Percentiles rank a stretch among this genome's conserved stretches.
Conservation (phyloP, 2,888 invertebrate species). For the Phymatocera aterrima region DNA sequence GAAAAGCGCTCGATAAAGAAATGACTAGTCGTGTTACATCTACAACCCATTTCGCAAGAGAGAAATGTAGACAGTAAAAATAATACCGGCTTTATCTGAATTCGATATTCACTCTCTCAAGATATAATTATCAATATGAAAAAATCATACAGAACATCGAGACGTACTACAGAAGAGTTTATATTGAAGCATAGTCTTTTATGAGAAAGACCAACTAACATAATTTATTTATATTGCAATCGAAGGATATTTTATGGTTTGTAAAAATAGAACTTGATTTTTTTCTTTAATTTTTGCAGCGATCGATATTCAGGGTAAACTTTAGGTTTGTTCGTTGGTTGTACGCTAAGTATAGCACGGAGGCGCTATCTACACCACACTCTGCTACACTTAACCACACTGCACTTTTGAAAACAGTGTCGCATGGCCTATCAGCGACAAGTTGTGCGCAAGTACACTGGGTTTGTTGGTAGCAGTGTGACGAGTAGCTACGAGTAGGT, state of each 20-base stretch:
- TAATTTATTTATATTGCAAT: conserved; percentile 62
- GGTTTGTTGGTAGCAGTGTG: no score
- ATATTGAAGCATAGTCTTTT: conserved; percentile 38
- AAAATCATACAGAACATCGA: conserved; percentile 30
- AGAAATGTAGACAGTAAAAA: conserved; percentile 6
- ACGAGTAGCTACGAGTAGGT: no score
- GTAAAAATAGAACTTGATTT: background rate
- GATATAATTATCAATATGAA: conserved; percentile 43
- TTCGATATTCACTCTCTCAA: conserved; percentile 13
- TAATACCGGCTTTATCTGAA: background rate
- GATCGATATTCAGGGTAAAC: conserved; percentile 60
- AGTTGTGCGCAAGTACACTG: no score
- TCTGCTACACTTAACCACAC: no score
- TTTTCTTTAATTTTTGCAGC: conserved; percentile 46
- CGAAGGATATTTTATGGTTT: background rate
- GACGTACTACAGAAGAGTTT: background rate
- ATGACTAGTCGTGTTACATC: background rate
- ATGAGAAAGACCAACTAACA: conserved; percentile 35
- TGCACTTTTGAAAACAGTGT: no score
- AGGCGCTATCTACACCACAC: background rate
- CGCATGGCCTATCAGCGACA: no score
- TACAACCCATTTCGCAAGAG: background rate
- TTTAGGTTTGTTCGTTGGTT: conserved; percentile 42
- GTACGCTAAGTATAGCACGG: background rate
- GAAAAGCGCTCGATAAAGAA: conserved; percentile 83